Conservation (phyloP, 1,140 invertebrate species). For the Aphaenogaster floridana region DNA sequence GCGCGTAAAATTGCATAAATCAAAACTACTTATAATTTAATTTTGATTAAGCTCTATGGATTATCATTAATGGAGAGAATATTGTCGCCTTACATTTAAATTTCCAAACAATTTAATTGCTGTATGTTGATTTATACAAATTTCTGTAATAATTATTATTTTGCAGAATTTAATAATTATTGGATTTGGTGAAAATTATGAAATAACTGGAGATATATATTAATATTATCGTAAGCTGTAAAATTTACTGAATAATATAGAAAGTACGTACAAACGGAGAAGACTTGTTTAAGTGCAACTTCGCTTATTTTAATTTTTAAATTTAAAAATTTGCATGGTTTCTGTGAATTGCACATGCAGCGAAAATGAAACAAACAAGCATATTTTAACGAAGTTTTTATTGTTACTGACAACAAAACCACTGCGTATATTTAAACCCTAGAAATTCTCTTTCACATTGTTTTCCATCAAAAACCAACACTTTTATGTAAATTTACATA, state of each 20-base stretch:
- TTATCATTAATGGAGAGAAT: constrained; percentile 30
- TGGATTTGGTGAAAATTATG: constrained; percentile 8
- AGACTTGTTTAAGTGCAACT: not conserved
- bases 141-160: constrained; percentile 26
- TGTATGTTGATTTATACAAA: not conserved
- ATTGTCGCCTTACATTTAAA: not conserved
- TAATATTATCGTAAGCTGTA: not conserved
- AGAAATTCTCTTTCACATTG: constrained; percentile 27
- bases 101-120: not conserved
- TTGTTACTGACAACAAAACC: constrained; percentile 13
- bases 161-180: not conserved
- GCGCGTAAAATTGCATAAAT: not conserved
- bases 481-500: constrained; percentile 31
- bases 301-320: not conserved
- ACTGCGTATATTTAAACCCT: constrained; percentile 22
- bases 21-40: constrained; percentile 7
- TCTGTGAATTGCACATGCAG: not conserved
- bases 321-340: not conserved
- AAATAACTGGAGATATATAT: not conserved
- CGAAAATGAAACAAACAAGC: not conserved
- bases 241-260: not conserved
- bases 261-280: not conserved
- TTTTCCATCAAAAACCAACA: constrained; percentile 32
- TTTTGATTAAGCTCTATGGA: not conserved
- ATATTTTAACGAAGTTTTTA: constrained; percentile 28